Evolutionary conservation across 1,140 invertebrate species (phyloP).

Genomic region (Drosophila azteca): DNA sequence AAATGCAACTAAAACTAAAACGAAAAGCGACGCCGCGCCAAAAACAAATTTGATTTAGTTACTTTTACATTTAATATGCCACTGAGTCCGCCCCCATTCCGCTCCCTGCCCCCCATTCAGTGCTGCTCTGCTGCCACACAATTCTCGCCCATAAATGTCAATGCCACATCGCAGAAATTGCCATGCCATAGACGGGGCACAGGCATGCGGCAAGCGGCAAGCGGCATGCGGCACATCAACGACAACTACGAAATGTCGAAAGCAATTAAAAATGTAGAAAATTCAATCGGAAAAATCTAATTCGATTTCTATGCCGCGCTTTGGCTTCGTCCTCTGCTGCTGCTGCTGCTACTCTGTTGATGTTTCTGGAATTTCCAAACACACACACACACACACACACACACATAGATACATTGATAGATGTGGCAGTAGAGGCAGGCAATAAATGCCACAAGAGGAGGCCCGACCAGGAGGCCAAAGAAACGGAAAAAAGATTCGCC

Average conservation of each 20-base stretch:
- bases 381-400: conserved; percentile 25
- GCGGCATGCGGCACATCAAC: conserved; percentile 25
- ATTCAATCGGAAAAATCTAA: conserved; percentile 82
- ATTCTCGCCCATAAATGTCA: conserved; percentile 16
- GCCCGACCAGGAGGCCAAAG: no score
- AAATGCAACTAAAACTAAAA: conserved; percentile 57
- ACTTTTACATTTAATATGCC: conserved; percentile 70
- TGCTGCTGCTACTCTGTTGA: conserved; percentile 52
- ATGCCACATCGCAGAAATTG: no score
- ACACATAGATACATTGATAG: conserved; percentile 16
- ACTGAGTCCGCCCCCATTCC: no score
- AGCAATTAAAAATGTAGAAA: conserved; percentile 83
- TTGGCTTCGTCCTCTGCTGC: conserved; percentile 50
- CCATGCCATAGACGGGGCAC: neutral
- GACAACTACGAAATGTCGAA: conserved; percentile 80
- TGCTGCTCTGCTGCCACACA: conserved; percentile 30
- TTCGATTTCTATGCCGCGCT: conserved; percentile 81
- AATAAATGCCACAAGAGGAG: conserved; percentile 74
- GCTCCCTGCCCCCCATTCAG: no score
- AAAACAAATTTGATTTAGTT: conserved; percentile 72
- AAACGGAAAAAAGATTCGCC: conserved; percentile 26
- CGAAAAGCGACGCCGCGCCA: no score
- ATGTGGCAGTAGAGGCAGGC: conserved; percentile 39
- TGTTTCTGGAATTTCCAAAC: conserved; percentile 64
- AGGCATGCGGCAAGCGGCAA: conserved; percentile 6